These are phyloP conservation scores for Apantesis nais DNA, from an alignment of 2,888 invertebrate species.

Conservation along the genomic window DNA sequence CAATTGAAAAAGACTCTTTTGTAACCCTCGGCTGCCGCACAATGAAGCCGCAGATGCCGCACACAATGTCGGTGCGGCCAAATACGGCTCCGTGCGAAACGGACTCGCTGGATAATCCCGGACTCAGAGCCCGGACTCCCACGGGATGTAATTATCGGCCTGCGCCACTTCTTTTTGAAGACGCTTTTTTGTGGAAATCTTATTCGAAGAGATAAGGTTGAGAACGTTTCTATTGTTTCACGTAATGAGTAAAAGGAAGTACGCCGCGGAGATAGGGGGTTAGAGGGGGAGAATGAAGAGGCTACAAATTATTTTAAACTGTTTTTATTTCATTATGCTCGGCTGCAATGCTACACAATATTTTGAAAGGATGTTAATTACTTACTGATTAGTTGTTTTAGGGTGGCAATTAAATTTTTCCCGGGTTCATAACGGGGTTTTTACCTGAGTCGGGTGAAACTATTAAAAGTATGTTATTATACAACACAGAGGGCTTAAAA, in stretches of 20 bases:
- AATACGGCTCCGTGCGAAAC: slow-evolving; percentile 9
- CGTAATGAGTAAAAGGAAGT: slow-evolving; percentile 48
- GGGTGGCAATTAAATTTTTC: not conserved
- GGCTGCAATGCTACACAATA: slow-evolving; percentile 15
- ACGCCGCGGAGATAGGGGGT: not conserved
- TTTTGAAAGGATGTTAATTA: slow-evolving; percentile 33
- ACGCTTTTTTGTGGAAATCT: slow-evolving; percentile 48
- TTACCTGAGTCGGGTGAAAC: not conserved
- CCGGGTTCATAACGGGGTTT: not conserved
- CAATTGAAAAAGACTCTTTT: slow-evolving; percentile 21
- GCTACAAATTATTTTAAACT: slow-evolving; percentile 34
- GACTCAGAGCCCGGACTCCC: slow-evolving; percentile 22
- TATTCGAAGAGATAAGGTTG: slow-evolving; percentile 54
- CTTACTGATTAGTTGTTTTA: slow-evolving; percentile 12
- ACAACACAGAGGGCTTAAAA: too few species aligned
- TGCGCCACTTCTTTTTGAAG: slow-evolving; percentile 45
- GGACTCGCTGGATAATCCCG: slow-evolving; percentile 19
- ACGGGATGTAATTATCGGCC: slow-evolving; percentile 53
- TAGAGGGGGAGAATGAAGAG: not conserved
- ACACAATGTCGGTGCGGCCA: slow-evolving; percentile 16
- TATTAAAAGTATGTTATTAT: not conserved
- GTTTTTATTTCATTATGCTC: slow-evolving; percentile 46
- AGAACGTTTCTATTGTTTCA: slow-evolving; percentile 48
- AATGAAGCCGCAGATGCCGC: slow-evolving; percentile 4
- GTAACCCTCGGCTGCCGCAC: slow-evolving; percentile 9